Conservation (phyloP, 2,888 invertebrate species). For the Melitaea athalia region DNA sequence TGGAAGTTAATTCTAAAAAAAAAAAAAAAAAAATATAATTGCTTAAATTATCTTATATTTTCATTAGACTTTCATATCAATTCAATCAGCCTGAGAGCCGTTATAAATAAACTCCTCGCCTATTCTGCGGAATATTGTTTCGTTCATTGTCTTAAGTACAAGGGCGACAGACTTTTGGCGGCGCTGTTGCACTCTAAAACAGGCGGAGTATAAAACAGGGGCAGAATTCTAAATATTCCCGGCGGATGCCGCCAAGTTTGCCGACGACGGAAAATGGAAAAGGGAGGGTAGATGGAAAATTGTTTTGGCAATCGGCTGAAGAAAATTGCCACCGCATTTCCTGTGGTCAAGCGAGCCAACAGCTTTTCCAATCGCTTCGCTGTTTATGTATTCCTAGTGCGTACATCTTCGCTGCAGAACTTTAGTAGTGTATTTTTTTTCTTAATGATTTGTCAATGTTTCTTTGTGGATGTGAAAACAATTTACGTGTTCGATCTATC, state of each 20-base stretch:
- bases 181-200: constrained; percentile 45
- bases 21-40: too few species aligned
- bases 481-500: background rate
- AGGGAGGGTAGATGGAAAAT: constrained; percentile 72
- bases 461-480: constrained; percentile 10
- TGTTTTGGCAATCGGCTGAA: constrained; percentile 72
- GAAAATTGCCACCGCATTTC: constrained; percentile 76
- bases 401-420: constrained; percentile 42
- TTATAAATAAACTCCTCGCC: constrained; percentile 28
- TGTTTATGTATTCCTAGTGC: constrained; percentile 63
- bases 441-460: constrained; percentile 29
- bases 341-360: constrained; percentile 76
- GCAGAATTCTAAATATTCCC: constrained; percentile 58
- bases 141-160: constrained; percentile 49
- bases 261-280: constrained; percentile 71
- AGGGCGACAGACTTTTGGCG: constrained; percentile 49
- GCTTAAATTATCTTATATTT: background rate
- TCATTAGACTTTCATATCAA: constrained; percentile 7
- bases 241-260: constrained; percentile 69
- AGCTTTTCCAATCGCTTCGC: constrained; percentile 67
- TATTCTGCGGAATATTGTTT: constrained; percentile 31
- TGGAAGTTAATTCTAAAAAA: too few species aligned
- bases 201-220: constrained; percentile 57
- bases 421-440: constrained; percentile 28
- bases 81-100: constrained; percentile 33